phyloP scores from a whole-genome alignment of 2,113 vertebrate species.

The Eptesicus fuscus region DNA sequence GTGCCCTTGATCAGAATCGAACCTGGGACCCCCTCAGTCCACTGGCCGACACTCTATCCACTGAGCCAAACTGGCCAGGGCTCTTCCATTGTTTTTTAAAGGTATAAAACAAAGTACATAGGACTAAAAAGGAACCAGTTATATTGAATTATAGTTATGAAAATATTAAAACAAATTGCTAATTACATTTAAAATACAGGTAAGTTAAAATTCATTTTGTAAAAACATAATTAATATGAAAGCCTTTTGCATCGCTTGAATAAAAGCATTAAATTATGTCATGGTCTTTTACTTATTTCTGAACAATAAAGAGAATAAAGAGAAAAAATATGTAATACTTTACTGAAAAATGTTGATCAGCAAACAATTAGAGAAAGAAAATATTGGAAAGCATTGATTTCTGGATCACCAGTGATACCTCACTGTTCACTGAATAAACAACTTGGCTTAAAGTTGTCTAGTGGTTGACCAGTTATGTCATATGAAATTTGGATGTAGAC shows the following conservation, averaged over 20 bases:
- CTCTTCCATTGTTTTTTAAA: not conserved
- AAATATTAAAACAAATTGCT: not conserved
- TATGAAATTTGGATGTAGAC: not conserved
- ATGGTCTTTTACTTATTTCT: not conserved
- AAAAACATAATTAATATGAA: not conserved
- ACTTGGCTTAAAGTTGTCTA: not conserved
- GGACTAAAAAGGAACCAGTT: not conserved
- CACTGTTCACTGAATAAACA: not conserved
- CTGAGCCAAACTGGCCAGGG: no score
- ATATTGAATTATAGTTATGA: not conserved
- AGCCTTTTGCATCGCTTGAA: not conserved
- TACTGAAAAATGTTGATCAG: constrained; percentile 10
- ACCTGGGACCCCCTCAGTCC: no score
- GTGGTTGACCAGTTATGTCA: not conserved
- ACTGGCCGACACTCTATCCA: no score
- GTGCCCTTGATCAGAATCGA: no score
- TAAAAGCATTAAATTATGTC: not conserved
- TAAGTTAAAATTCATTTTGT: constrained; percentile 39
- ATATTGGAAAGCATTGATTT: not conserved
- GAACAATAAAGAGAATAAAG: no score
- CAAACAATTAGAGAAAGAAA: not conserved
- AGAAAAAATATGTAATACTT: no score
- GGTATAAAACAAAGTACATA: not conserved
- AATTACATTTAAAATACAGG: not conserved
- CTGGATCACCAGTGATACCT: not conserved